Evolutionary conservation across 1,140 invertebrate genomes (phyloP), one percentile per base, ranked within the genome.

Genomic region (Drosophila sucinea): DNA sequence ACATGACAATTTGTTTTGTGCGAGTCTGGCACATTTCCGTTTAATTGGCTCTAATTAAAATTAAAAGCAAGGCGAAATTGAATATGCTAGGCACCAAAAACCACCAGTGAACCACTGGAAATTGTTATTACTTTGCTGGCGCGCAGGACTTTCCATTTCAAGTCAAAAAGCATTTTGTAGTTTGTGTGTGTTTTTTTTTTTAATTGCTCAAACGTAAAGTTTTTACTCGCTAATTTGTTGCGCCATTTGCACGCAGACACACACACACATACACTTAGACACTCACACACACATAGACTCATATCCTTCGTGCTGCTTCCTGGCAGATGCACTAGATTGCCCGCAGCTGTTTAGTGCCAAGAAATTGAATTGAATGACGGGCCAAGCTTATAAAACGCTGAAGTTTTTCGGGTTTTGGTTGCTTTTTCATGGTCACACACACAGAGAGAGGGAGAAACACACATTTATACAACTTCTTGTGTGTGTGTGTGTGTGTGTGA

Each of bases 41-140:
- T 86, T 83, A 86, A 87, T 87, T 87, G 83, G 83, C 73, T 77
- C 73, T 77, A 86, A 86, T 86, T 86, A 86, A 87, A 86, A 86
- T 87, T 73, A 87, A 86, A 87, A 79, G 77, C 83, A 70, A 66
- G 70, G 62, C 38, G 67, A 83, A 86, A 86, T 87, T 87, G 77
- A 87, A 87, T 87, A 89, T 87, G 84, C 44, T 27, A 83, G 79
- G 57, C 58, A 62, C 64, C 77, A 70, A 70, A 77, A 70, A 61
- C 60, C 35, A 55, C 17, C 35, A 54, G 10, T 38, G 10, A 38
- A 38, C 10, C 35, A 38, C 35, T 38, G 35, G 66, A 32, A 40
- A 38, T 61, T 61, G 60, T 38, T 61, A 60, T 7, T 44, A 69
- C 74, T 73, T 58, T 29, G 41, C 61, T 17, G n/a, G 11, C 5